Evolutionary conservation across 2,888 invertebrate species (phyloP).

Genomic region (Acleris sparsana): DNA sequence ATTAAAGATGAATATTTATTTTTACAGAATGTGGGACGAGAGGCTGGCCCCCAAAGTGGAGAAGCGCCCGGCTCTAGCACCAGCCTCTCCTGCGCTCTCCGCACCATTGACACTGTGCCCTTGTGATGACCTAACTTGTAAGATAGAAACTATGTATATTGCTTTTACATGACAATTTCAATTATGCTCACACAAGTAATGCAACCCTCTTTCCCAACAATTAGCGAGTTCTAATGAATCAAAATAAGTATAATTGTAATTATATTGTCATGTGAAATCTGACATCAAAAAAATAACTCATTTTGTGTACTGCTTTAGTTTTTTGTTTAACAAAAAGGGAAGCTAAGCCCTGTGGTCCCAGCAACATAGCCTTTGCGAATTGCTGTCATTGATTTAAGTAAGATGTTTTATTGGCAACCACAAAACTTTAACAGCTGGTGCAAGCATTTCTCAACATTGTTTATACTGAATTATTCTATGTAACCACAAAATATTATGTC

Average conservation of each 20-base stretch:
- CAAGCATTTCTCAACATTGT: constrained; percentile 74
- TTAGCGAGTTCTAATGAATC: constrained; percentile 16
- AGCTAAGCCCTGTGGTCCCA: constrained; percentile 56
- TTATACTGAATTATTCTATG: constrained; percentile 80
- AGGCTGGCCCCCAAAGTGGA: constrained; percentile 84
- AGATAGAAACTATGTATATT: constrained; percentile 51
- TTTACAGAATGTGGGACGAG: constrained; percentile 78
- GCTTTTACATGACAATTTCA: constrained; percentile 69
- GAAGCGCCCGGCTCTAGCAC: constrained; percentile 86
- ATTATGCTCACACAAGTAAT: constrained; percentile 42
- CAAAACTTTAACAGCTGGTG: constrained; percentile 64
- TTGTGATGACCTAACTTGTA: constrained; percentile 70
- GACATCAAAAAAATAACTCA: constrained; percentile 56
- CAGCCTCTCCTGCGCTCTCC: constrained; percentile 60
- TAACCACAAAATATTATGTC: constrained; percentile 82
- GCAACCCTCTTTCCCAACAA: constrained; percentile 13
- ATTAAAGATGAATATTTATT: constrained; percentile 5
- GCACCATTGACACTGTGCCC: constrained; percentile 73
- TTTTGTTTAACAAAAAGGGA: constrained; percentile 60
- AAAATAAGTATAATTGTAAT: constrained; percentile 44
- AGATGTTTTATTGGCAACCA: constrained; percentile 67
- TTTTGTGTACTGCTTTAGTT: constrained; percentile 67
- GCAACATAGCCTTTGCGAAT: constrained; percentile 55
- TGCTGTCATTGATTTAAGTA: constrained; percentile 63
- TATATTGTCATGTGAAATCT: constrained; percentile 68